Base-by-base conservation (phyloP, 2,888 invertebrate genomes). In the Phania funesta region DNA sequence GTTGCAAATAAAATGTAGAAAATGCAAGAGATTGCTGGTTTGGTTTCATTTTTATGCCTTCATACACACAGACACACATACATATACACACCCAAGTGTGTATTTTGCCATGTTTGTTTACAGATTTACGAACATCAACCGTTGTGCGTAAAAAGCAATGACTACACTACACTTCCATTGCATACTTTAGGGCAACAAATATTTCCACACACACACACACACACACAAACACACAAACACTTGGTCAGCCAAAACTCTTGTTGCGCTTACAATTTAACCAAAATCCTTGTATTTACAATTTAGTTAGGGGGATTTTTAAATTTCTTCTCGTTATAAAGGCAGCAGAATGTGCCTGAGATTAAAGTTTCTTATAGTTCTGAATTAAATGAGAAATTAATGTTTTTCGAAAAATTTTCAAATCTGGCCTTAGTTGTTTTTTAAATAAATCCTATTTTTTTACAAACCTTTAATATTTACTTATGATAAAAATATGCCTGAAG, bases 1-100 rank as follows among this genome's bases (percentile, higher is more conserved):
- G 68, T 68, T 32, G 24, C 18, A 52, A 50, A 76, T 76, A 68
- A 60, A 68, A 18, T 52, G 22, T 67, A 54, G 62, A 54, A 54
- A 54, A 52, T 8, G 32, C 52, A 52, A 46, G 16, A 38, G 62
- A 41, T 29, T 65, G 46, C 48, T 75, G 56, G 29, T 67, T 67
- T 67, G 24, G 24, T 9, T 38, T 18, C 3, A 44, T 44, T 18
- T 16, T 0, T 18, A 44, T n/a, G n/a, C n/a, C n/a, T n/a, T 9
- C 35, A 50, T 8, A 62, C 52, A 29, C 18, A 22, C 24, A 16
- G 9, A 8, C 22, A 24, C 24, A 58, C 7, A 7, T 60, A 20
- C 0, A 26, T 29, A 16, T 48, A 7, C 52, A 7, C 26, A 41
- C 35, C 18, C 44, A 16, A 52, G 16, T 54, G n/a, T 60, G 22